Base-by-base conservation (phyloP, 2,797 vertebrate species). In the Anguilla pacifica region DNA sequence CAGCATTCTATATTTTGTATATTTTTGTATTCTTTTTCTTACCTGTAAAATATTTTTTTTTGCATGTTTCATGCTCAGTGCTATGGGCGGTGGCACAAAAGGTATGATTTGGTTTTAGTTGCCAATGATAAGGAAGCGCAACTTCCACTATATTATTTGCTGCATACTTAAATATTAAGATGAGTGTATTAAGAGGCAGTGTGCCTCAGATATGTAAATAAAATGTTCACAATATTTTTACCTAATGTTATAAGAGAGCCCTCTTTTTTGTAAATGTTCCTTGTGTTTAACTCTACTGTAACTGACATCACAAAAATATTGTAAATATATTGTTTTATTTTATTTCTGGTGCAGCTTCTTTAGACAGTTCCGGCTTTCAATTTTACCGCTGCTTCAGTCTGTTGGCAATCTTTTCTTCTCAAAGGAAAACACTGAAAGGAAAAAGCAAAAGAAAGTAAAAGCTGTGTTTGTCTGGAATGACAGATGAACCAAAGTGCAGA, bases 221-320 rank as follows among this genome's bases (percentile, higher is more conserved):
- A 93, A 95, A 95, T 93, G 93, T 92, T 92, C 91, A 93, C 92
- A 91, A 91, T 96, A 95, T 96, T 96, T 96, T 95, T 96, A 95
- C 92, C 93, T 91, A 90, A 94, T 92, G 91, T 93, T 94, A 95
- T 94, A 91, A 89, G 93, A 83, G 72, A 92, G 91, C 90, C 46
- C 72, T 88, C 84, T 90, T 90, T 87, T 96, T 97, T 97, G 96
- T 97, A 97, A 96, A 96, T 97, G 96, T 97, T 96, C 93, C 95
- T 94, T 88, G 96, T 97, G 96, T 97, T 96, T 95, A 93, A 96
- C 94, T 96, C 96, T 97, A 96, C 94, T 95, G 95, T 97, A 96
- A 92, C 94, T 92, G 94, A 95, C 95, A 96, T 94, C 91, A 90
- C 93, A 93, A 95, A 92, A 94, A 93, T 92, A 95, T 92, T 97